A percentile compares a stretch with the other conserved stretches of the same genome.
Conservation (phyloP, 2,888 invertebrate genomes). For the Acanthosoma haemorrhoidale region DNA sequence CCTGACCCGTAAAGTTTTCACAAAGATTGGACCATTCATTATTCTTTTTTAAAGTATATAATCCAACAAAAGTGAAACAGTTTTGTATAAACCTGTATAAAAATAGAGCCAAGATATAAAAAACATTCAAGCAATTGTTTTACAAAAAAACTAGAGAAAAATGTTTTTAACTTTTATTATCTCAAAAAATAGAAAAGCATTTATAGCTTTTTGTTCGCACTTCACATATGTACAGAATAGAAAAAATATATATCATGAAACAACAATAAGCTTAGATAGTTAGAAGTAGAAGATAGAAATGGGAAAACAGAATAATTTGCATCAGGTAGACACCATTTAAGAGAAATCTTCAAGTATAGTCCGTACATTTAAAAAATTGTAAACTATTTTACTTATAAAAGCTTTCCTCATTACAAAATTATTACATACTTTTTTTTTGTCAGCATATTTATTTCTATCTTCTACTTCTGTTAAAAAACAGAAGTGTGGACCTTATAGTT, state of each 20-base stretch:
- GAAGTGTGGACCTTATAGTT: background rate
- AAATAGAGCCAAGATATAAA: slow-evolving; percentile 30
- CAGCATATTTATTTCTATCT: background rate
- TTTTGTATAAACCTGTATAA: slow-evolving; percentile 28
- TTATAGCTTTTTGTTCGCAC: slow-evolving; percentile 17
- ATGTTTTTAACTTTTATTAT: slow-evolving; percentile 9
- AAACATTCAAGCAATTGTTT: slow-evolving; percentile 23
- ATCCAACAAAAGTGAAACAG: slow-evolving; percentile 16
- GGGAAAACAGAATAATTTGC: background rate
- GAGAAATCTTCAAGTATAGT: no score
- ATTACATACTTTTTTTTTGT: background rate
- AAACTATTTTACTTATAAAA: no score
- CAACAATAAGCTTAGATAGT: background rate
- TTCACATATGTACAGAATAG: slow-evolving; percentile 23
- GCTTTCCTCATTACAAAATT: background rate
- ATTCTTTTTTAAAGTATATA: slow-evolving; percentile 8
- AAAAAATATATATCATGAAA: slow-evolving; percentile 22
- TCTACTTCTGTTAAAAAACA: background rate
- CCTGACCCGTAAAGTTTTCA: slow-evolving; percentile 12
- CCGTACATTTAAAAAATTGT: no score
- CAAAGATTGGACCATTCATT: slow-evolving; percentile 17
- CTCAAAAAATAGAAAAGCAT: slow-evolving; percentile 25
- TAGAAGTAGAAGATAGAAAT: slow-evolving; percentile 1
- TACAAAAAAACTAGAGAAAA: slow-evolving; percentile 27
- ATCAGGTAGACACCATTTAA: background rate